Base-by-base conservation (phyloP, 37 sponge, comb jelly and placozoan species). In the Agelas oroides region DNA sequence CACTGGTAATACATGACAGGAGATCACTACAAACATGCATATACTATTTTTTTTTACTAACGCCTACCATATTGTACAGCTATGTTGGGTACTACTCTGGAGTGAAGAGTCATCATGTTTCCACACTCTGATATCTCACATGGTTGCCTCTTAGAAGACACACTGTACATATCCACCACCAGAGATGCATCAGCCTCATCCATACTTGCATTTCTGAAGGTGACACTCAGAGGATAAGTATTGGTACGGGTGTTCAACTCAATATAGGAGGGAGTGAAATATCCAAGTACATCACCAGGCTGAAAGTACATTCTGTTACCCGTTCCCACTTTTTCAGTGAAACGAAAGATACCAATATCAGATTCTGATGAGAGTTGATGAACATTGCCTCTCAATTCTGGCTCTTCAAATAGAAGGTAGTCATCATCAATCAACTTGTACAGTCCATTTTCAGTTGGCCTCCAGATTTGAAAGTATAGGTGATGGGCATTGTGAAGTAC, bases 271-370 rank as follows among this genome's bases (percentile, higher is more conserved):
- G 62, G 53, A 65, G 33, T 27, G 30, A 11, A 65, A 59, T 70
- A 80, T 28, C 81, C 81, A 19, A 80, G 37, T 31, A 80, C 81
- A 69, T 80, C 81, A 54, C 70, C 81, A 70, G 70, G 81, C 30
- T 80, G 81, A 35, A 80, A 80, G 21, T 25, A 5, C 33, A 80
- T 67, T 35, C 35, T n/a, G 15, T 69, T 36, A 12, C 21, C 37
- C 12, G 24, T 0, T 37, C 36, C 23, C 25, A 41, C 12, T 0
- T 55, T 56, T 6, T 8, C 25, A 31, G 16, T n/a, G n/a, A 78
- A 52, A 1, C 31, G 65, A 78, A 65, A 78, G 30, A 59, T 59
- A 6, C 38, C 61, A 60, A 30, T 54, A 25, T 56, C 34, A 31
- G 75, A 11, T 39, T 52, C 38, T 25, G 28, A 2, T 16, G 18